These are phyloP conservation scores for Lasioglossum oenotherae DNA, from an alignment of 2,888 invertebrate species.

Conservation along the genomic window DNA sequence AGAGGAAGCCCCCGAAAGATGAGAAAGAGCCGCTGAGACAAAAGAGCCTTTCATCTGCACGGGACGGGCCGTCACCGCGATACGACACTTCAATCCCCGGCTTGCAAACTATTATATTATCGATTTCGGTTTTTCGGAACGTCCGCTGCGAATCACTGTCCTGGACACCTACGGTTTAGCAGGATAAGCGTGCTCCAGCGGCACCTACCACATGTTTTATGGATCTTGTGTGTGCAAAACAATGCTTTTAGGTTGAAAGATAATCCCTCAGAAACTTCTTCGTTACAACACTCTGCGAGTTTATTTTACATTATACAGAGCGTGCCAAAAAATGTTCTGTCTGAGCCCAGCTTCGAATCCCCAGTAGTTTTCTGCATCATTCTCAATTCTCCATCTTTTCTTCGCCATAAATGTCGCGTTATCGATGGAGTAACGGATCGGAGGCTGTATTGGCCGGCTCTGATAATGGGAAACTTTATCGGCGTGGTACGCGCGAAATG, in stretches of 20 bases:
- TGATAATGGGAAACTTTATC: constrained; percentile 11
- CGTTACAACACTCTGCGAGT: too few species aligned
- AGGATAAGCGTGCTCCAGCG: too few species aligned
- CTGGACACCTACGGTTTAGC: not conserved
- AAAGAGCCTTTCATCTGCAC: constrained; percentile 53
- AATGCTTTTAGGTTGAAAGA: too few species aligned
- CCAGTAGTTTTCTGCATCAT: not conserved
- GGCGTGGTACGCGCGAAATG: not conserved
- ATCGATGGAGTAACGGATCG: not conserved
- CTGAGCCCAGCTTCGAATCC: not conserved
- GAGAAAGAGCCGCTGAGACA: constrained; percentile 55
- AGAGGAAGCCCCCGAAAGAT: constrained; percentile 36
- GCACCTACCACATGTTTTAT: too few species aligned
- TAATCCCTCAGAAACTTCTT: too few species aligned
- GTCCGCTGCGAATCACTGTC: not conserved
- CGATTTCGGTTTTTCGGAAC: not conserved
- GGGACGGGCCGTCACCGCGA: constrained; percentile 5
- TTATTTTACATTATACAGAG: too few species aligned
- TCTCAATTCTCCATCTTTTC: not conserved
- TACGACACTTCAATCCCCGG: constrained; percentile 7
- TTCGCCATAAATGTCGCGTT: constrained; percentile 8
- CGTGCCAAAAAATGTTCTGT: not conserved
- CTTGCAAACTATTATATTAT: not conserved
- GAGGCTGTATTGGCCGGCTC: not conserved
- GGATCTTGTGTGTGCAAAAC: too few species aligned